A percentile compares a stretch with the other conserved stretches of the same genome.
Evolutionary conservation across 2,113 vertebrate species (phyloP).

Genomic region (Chelonoidis abingdonii): DNA sequence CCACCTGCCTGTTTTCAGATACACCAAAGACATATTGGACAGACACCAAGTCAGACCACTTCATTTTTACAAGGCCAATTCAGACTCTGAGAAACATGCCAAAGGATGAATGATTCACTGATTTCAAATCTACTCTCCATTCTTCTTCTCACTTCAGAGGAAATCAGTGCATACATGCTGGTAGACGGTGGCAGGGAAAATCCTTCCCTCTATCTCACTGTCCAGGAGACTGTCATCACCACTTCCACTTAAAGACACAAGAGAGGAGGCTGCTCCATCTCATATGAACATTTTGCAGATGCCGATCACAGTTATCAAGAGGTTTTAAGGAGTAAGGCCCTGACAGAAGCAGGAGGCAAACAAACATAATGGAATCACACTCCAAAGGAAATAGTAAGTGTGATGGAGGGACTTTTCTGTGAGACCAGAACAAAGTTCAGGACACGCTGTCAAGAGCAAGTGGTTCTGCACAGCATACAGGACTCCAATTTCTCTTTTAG

Average conservation of each 20-base stretch:
- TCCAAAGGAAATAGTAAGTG: neutral
- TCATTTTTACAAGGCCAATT: neutral
- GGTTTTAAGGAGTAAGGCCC: neutral
- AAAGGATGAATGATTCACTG: neutral
- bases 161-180: neutral
- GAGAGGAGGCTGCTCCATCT: neutral
- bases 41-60: neutral
- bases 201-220: neutral
- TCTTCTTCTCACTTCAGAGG: neutral
- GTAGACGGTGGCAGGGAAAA: neutral
- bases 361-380: neutral
- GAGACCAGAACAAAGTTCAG: neutral
- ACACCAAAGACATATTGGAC: neutral
- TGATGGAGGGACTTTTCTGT: accelerated
- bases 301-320: neutral
- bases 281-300: neutral
- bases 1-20: neutral
- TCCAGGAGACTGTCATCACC: neutral
- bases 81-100: neutral
- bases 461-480: accelerated
- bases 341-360: neutral
- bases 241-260: accelerated
- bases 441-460: accelerated
- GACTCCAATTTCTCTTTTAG: neutral
- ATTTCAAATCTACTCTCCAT: neutral